phyloP scores from a whole-genome alignment of 2,113 vertebrate species.

The Puntigrus tetrazona region DNA sequence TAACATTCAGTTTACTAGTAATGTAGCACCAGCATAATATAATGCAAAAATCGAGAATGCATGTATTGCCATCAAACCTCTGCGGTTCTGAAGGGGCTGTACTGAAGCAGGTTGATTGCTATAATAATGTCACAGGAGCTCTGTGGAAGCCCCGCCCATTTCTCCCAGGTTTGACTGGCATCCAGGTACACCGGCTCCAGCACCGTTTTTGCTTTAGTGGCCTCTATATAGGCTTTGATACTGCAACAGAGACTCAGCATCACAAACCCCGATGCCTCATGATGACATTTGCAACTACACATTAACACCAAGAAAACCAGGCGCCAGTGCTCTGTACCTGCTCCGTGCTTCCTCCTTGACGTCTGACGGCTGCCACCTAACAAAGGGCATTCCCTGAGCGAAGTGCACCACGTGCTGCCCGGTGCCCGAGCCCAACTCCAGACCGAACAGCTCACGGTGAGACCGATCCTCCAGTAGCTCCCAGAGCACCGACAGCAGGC shows the following conservation, averaged over 20 bases:
- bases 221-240: constrained; percentile 71
- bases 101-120: constrained; percentile 74
- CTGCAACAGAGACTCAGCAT: constrained; percentile 46
- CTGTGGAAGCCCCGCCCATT: constrained; percentile 68
- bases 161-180: constrained; percentile 70
- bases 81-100: constrained; percentile 69
- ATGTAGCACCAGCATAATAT: too few relatives aligned
- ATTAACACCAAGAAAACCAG: background rate
- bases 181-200: constrained; percentile 72
- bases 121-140: constrained; percentile 71
- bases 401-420: constrained; percentile 76
- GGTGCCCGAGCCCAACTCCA: constrained; percentile 75
- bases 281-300: background rate
- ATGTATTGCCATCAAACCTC: background rate
- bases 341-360: constrained; percentile 66
- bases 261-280: background rate
- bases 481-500: constrained; percentile 67
- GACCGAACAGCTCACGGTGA: constrained; percentile 67
- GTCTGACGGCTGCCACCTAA: constrained; percentile 77
- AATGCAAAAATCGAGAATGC: too few relatives aligned
- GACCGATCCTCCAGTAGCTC: constrained; percentile 69
- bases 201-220: constrained; percentile 69
- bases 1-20: too few relatives aligned
- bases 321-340: constrained; percentile 66
- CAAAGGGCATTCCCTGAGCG: constrained; percentile 70